phyloP scores from a whole-genome alignment of 2,797 vertebrate species.

The Manis crassicaudata region DNA sequence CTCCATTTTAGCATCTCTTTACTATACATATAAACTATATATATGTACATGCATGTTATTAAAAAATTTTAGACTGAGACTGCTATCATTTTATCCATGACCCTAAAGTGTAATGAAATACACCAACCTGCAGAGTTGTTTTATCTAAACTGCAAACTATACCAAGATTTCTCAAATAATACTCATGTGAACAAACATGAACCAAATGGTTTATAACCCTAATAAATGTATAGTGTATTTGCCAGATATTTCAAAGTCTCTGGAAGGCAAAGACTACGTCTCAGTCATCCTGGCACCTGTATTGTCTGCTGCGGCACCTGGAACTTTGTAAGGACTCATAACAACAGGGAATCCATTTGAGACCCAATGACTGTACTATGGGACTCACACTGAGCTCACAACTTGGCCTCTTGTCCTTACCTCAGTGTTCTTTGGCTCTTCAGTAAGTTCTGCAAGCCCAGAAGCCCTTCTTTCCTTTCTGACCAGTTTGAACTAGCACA shows the following conservation, averaged over 20 bases:
- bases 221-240: neutral
- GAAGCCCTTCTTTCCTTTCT: constrained; percentile 96
- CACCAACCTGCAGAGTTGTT: neutral
- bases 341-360: neutral
- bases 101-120: neutral
- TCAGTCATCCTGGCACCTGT: neutral
- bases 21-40: neutral
- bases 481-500: constrained; percentile 99
- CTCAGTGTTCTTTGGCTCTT: constrained; percentile 94
- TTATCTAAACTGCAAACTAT: neutral
- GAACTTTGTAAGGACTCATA: neutral
- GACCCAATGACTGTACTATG: rapidly evolving
- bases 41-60: neutral
- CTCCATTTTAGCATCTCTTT: neutral
- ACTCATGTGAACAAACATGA: neutral
- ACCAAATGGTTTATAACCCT: neutral
- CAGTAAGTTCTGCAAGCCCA: constrained; percentile 94
- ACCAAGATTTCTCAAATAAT: constrained; percentile 21
- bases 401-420: constrained; percentile 75
- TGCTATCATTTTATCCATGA: neutral
- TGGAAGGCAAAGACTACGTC: neutral
- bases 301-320: no score
- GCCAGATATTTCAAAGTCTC: neutral
- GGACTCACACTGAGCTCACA: neutral
- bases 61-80: neutral